phyloP scores from a whole-genome alignment of 2,113 vertebrate genomes.

The Gallinago paraguaiae region DNA sequence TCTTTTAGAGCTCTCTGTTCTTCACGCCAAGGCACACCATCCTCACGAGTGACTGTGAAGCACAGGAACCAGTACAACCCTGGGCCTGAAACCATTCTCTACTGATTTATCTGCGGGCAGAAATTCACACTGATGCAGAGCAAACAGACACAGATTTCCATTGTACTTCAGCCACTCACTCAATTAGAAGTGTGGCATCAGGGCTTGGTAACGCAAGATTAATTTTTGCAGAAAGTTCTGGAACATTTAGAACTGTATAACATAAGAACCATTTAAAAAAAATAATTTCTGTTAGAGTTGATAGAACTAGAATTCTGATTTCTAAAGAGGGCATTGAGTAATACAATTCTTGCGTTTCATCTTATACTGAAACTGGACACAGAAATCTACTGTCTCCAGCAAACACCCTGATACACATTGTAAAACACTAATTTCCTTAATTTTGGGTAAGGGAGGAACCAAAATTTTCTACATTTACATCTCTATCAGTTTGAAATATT shows the following conservation, averaged over 20 bases:
- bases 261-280: neutral
- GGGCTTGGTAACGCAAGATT: neutral
- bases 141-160: neutral
- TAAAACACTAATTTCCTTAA: neutral
- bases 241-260: neutral
- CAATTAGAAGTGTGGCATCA: neutral
- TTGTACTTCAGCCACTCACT: neutral
- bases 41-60: neutral
- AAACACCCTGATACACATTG: neutral
- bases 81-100: neutral
- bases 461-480: neutral
- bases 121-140: neutral
- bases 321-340: neutral
- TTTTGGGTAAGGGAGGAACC: neutral
- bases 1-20: neutral
- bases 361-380: neutral
- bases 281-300: neutral
- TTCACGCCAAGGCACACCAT: neutral
- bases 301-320: neutral
- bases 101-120: neutral
- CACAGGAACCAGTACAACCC: neutral
- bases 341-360: neutral
- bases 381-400: neutral
- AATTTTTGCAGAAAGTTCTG: neutral
- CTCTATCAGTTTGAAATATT: neutral